Evolutionary conservation across 2,888 invertebrate species (phyloP), one percentile per base, ranked within the genome.

Genomic region (Maniola hyperantus): DNA sequence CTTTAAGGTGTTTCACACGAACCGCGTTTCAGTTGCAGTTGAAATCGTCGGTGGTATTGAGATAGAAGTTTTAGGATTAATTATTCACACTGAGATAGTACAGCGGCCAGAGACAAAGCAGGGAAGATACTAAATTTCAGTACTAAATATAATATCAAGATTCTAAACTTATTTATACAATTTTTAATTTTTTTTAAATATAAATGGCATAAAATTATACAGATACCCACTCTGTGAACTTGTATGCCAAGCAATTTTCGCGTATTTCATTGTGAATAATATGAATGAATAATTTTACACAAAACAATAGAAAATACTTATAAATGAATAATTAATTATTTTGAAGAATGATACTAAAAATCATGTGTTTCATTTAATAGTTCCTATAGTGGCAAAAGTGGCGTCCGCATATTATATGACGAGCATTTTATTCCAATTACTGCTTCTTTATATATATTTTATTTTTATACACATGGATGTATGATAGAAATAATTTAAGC

Each of bases 361-460:
- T 5, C n/a, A 5, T n/a, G n/a, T 44, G n/a, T 13, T 44, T n/a
- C 5, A 44, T 13, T 6, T 44, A n/a, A 44, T n/a, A 44, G 44
- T 44, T 44, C 44, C 44, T 44, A 6, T 6, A n/a, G 13, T n/a
- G 2, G 15, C 7, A 46, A 34, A 54, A 54, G 15, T 13, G 4
- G 7, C 15, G n/a, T 11, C 15, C 55, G 55, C 36, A 36, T 36
- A 39, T 39, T 18, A 36, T 18, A 18, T 55, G 55, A 11, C 6
- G 11, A 36, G 10, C 18, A 6, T 42, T 72, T 72, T 72, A 74
- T 68, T 67, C 65, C 71, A 71, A 72, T 74, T 71, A 72, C 65
- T 50, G 64, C 54, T 69, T 67, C 61, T 71, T 71, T 67, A 67
- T 67, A 61, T 48, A 42, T 39, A 34, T 34, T 8, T 54, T 36